Evolutionary conservation across 2,888 invertebrate genomes (phyloP), one percentile per base, ranked within the genome.

Genomic region (Chouioia cunea): DNA sequence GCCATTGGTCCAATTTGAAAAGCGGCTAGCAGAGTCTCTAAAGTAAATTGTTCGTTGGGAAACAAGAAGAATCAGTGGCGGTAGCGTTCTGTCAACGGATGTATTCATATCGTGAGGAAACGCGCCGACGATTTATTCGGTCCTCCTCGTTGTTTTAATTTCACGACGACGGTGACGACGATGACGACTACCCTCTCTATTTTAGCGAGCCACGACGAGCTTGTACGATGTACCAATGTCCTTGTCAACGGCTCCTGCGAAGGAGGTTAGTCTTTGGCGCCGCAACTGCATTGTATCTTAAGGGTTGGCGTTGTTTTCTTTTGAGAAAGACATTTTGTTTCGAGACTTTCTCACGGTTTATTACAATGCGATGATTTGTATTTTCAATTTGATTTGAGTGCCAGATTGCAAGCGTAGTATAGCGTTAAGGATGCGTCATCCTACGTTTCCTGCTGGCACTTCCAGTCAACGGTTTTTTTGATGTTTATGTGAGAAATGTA

Each of bases 191-290:
- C 83, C 36, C 86, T 92, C 63, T 92, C 92, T 2, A 85, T 91
- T 69, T 87, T 92, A 74, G 92, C 92, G 18, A 90, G 90, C 78
- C 91, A 91, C 82, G 93, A 93, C 82, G 93, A 93, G 85, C 86
- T 93, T 77, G 90, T 91, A 80, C 89, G 92, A 75, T 89, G 91
- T 79, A 89, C 90, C 75, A 89, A 88, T 77, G 89, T 91, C 57
- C 86, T 92, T 54, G 89, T 90, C 68, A 91, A 91, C 77, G 91
- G 90, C 77, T 88, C 89, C 2, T 89, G 91, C 18, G 92, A 92
- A 86, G 91, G 92, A 87, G 89, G 92, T 92, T 84, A 88, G 89
- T 86, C 77, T 6, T 36, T 16, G 22, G 36, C 36, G 0, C n/a
- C 14, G 52, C 52, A 14, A 6, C 23, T 23, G 4, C 12, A 10